A percentile compares a stretch with the other conserved stretches of the same genome.
phyloP scores from a whole-genome alignment of 2,797 vertebrate species.

The Pitangus sulphuratus region DNA sequence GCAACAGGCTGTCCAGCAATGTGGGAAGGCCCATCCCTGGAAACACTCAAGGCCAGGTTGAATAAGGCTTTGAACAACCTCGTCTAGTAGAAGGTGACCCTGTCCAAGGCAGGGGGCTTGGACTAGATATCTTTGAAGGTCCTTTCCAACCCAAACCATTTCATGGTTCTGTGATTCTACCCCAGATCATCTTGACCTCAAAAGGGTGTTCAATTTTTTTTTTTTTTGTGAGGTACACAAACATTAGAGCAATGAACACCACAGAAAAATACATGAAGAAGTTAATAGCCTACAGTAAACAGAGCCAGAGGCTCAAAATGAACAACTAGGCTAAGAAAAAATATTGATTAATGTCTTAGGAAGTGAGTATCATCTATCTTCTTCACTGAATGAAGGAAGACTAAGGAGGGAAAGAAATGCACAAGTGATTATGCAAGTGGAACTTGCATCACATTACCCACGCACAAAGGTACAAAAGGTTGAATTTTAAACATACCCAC shows the following conservation, averaged over 20 bases:
- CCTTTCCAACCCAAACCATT: background rate
- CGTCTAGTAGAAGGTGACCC: background rate
- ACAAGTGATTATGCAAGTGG: background rate
- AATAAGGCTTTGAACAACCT: background rate
- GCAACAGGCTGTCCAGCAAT: background rate
- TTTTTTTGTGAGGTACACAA: background rate
- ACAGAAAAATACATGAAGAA: background rate
- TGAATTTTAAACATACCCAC: background rate
- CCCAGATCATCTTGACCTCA: background rate
- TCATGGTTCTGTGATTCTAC: background rate
- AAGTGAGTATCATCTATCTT: background rate
- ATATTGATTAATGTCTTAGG: background rate
- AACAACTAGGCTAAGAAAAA: background rate
- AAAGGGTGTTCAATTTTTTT: background rate
- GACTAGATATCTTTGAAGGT: background rate
- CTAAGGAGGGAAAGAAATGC: background rate
- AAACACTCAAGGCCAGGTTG: background rate
- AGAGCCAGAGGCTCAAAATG: background rate
- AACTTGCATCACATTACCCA: background rate
- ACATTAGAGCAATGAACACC: background rate
- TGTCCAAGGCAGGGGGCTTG: accelerated
- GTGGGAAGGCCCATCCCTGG: background rate
- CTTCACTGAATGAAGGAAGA: background rate
- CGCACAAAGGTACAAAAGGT: background rate
- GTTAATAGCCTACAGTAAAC: background rate